These are phyloP conservation scores for Fratercula arctica DNA, from an alignment of 2,797 vertebrate genomes.

Conservation along the genomic window DNA sequence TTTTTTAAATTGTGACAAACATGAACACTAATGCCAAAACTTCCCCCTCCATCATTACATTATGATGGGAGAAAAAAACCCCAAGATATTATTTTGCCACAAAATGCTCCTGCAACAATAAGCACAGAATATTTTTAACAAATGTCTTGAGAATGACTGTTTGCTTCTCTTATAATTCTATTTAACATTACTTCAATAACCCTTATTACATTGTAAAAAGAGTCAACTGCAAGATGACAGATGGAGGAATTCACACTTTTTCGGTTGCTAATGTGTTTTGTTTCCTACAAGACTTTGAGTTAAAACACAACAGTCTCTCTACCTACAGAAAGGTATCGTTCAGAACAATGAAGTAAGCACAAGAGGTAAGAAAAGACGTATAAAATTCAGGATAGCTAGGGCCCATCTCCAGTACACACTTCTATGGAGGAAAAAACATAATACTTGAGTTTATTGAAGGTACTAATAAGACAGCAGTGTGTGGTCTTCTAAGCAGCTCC, in stretches of 20 bases:
- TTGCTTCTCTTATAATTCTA: neutral
- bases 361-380: neutral
- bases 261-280: neutral
- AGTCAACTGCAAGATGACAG: neutral
- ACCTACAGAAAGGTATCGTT: neutral
- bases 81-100: neutral
- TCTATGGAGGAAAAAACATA: neutral
- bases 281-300: neutral
- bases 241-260: slow-evolving; percentile 15
- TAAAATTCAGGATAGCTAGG: neutral
- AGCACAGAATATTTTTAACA: neutral
- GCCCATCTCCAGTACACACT: neutral
- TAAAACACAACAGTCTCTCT: neutral
- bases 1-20: neutral
- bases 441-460: neutral
- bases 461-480: neutral
- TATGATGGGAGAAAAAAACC: neutral
- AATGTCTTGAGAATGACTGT: neutral
- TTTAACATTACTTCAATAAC: neutral
- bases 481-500: neutral
- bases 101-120: neutral
- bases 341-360: neutral
- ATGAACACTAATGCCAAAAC: neutral
- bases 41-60: neutral
- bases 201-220: neutral